Base-by-base conservation (phyloP, 2,113 vertebrate species). In the Cyanocitta stelleri region DNA sequence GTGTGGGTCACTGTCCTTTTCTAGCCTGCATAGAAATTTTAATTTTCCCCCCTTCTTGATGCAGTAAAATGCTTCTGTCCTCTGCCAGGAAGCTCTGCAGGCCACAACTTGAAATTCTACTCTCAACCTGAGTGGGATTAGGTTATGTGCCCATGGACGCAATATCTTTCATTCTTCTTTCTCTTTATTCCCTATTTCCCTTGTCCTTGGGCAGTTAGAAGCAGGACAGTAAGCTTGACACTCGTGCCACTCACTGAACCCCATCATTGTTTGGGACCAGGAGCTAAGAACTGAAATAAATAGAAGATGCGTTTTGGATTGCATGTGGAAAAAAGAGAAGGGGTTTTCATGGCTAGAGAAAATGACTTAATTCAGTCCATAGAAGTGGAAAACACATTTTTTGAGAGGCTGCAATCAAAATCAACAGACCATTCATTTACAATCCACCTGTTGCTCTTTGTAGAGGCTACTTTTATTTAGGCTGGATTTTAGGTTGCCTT, bases 101-200 rank as follows among this genome's bases (percentile, higher is more conserved):
- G 33, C 51, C 13, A 4, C 20, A 23, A 21, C 13, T 76, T 63
- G 43, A 59, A 85, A 87, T 52, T 11, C 32, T 85, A 19, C 63
- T 67, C 16, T 49, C 3, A 7, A 0, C 6, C 11, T 23, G 73
- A 44, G 3, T 7, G 9, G 33, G 5, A 39, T 39, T 59, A 68
- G 4, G 16, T 46, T 24, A n/a, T 35, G 11, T 49, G 15, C 9
- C 26, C 0, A 0, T 18, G 41, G 33, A 6, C 26, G 51, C 13
- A 37, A 2, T 21, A 37, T 54, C 26, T 51, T 11, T 43, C 19
- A 37, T 68, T 5, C 18, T 83, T 78, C 66, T 87, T 84, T 61
- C 35, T 55, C 48, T 48, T 4, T 72, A 12, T 66, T 84, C 52
- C 30, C 23, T 84, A 24, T 80, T 54, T 19, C 23, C 18, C 39